Conservation (phyloP, 35 echinoderm and acorn worm species). For the Lytechinus variegatus region DNA sequence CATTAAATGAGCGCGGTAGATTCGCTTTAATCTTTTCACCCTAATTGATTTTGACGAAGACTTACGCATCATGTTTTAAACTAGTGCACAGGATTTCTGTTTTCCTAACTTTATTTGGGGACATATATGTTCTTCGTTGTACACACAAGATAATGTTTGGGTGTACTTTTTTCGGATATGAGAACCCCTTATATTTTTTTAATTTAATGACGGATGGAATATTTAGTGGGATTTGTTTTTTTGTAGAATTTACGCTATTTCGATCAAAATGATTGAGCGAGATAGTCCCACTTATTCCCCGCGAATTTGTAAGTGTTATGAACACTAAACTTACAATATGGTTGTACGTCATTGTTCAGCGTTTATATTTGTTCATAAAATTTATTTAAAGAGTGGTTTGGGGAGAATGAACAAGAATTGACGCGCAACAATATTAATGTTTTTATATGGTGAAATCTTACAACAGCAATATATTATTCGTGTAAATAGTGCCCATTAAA, state of each 20-base stretch:
- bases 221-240: background rate
- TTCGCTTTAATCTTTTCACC: background rate
- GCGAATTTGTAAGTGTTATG: background rate
- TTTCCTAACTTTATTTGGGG: background rate
- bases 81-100: background rate
- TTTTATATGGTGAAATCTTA: background rate
- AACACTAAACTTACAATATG: background rate
- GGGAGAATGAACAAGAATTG: background rate
- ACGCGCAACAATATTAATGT: background rate
- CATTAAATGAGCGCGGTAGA: background rate
- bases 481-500: background rate
- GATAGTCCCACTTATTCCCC: background rate
- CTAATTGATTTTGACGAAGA: background rate
- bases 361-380: background rate
- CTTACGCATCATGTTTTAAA: background rate
- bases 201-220: background rate
- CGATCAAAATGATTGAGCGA: background rate
- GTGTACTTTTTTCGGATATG: too few relatives aligned
- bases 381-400: background rate
- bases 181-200: background rate
- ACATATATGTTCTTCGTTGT: too few relatives aligned
- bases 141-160: too few relatives aligned
- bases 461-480: constrained; percentile 4
- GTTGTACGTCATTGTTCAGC: background rate
- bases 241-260: background rate